A percentile compares a stretch with the other conserved stretches of the same genome.
Evolutionary conservation across 2,888 invertebrate genomes (phyloP).

Genomic region (Agrilus cyanescens): DNA sequence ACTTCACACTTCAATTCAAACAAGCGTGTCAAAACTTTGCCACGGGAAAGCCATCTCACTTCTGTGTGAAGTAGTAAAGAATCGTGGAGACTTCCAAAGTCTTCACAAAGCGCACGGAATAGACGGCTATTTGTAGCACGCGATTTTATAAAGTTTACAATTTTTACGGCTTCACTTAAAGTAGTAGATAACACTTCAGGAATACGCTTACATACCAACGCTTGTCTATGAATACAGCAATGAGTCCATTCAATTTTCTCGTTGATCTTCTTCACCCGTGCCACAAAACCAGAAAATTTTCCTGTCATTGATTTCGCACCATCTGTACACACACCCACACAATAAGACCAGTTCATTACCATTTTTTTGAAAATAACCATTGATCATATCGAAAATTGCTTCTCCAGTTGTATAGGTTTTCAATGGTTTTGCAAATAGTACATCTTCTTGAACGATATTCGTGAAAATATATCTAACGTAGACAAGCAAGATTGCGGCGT

Average conservation of each 20-base stretch:
- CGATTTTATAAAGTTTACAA: slow-evolving; percentile 10
- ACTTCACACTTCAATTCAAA: slow-evolving; percentile 17
- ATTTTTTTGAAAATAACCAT: slow-evolving; percentile 14
- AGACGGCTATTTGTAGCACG: slow-evolving; percentile 7
- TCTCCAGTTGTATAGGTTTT: slow-evolving; percentile 12
- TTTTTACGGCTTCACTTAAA: slow-evolving; percentile 9
- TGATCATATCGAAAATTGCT: slow-evolving; percentile 17
- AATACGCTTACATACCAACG: slow-evolving; percentile 8
- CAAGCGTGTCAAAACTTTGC: slow-evolving; percentile 12
- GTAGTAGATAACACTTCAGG: slow-evolving; percentile 7
- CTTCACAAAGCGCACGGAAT: slow-evolving; percentile 11
- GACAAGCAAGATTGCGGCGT: slow-evolving; percentile 3
- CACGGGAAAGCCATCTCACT: slow-evolving; percentile 15
- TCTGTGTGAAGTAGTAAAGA: slow-evolving; percentile 13
- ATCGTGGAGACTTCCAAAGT: slow-evolving; percentile 12
- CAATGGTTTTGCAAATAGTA: slow-evolving; percentile 1
- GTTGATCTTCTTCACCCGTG: slow-evolving; percentile 8
- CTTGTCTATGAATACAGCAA: slow-evolving; percentile 12
- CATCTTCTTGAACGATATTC: slow-evolving; percentile 2
- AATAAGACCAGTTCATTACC: slow-evolving; percentile 15
- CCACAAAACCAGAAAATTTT: slow-evolving; percentile 10
- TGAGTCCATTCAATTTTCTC: slow-evolving; percentile 9
- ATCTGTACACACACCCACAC: slow-evolving; percentile 18
- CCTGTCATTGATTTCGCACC: slow-evolving; percentile 17
- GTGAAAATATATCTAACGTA: slow-evolving; percentile 4